Evolutionary conservation across 2,113 vertebrate species (phyloP), one percentile per base, ranked within the genome.

Genomic region (Hydropotes inermis): DNA sequence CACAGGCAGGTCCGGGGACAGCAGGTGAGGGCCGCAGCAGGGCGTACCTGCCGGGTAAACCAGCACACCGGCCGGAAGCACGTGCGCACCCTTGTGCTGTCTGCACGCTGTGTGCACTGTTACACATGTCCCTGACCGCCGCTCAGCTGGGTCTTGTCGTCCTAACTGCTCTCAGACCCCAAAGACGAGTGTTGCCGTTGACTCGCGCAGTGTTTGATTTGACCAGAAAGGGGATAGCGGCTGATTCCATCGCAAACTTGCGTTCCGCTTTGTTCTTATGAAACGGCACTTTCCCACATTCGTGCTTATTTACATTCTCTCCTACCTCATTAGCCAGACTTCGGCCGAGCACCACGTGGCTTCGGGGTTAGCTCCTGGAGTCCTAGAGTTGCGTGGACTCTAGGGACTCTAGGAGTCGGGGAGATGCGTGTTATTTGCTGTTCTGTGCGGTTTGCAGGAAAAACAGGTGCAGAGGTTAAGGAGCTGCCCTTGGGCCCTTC

Each of bases 171-270:
- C 79, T 8, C 79, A 25, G 14, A n/a, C 50, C 50, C 50, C 19
- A 0, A 0, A 1, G 30, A 30, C 16, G 3, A 16, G 45, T 0
- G 33, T 7, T 4, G 11, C 0, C 17, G 7, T 2, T 23, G 79
- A 2, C 30, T 8, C 19, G 0, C 2, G 1, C 50, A n/a, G 11
- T 7, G 6, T 36, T 14, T 25, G 8, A 54, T 8, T 39, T 14
- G 21, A 2, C 74, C 33, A 19, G n/a, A 27, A 58, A 9, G 27
- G 30, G 25, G 61, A 36, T 17, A 2, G 10, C 39, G 23, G 7
- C 43, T 7, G 39, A 39, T 25, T 13, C 25, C 21, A 4, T 2
- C 4, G 1, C 17, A 33, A 8, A 16, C 12, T 2, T 36, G 64
- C 6, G 30, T 3, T 36, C 58, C 7, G 14, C 43, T n/a, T 57